A percentile compares a stretch with the other conserved stretches of the same genome.
Conservation (phyloP, 1,140 invertebrate species). For the Episyrphus balteatus region DNA sequence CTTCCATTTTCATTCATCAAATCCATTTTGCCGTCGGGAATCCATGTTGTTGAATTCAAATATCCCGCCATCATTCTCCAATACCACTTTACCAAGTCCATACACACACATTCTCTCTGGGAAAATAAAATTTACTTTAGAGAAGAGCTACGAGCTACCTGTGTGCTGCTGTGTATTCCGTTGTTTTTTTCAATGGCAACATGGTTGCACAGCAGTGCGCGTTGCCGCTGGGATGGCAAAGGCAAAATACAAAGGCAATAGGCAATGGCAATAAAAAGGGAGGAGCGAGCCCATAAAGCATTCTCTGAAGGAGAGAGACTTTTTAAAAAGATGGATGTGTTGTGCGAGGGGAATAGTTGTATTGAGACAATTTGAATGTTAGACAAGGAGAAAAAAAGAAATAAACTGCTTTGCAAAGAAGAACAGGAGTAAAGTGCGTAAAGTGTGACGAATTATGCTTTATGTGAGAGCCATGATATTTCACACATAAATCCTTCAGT, state of each 20-base stretch:
- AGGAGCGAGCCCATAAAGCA: constrained; percentile 9
- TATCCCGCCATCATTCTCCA: background rate
- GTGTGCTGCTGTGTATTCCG: background rate
- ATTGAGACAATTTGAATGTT: background rate
- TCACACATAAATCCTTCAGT: background rate
- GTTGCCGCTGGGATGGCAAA: background rate
- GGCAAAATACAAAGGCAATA: background rate
- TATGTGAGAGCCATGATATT: background rate
- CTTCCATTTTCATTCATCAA: no score
- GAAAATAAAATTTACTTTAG: no score
- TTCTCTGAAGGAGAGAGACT: background rate
- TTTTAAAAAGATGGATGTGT: constrained; percentile 3
- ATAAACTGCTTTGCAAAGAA: background rate
- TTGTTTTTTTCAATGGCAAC: background rate
- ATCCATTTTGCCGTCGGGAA: no score
- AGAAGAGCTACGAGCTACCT: no score
- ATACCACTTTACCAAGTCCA: no score
- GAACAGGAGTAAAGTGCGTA: constrained; percentile 1
- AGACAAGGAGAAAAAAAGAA: background rate
- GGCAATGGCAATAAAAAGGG: constrained; percentile 3
- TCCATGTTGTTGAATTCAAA: background rate
- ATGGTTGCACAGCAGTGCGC: background rate
- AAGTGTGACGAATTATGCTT: background rate
- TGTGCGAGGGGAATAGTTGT: background rate
- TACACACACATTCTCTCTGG: no score